A percentile compares a stretch with the other conserved stretches of the same genome.
These are phyloP conservation scores for Smithornis capensis DNA, from an alignment of 2,113 vertebrate genomes.

Conservation along the genomic window DNA sequence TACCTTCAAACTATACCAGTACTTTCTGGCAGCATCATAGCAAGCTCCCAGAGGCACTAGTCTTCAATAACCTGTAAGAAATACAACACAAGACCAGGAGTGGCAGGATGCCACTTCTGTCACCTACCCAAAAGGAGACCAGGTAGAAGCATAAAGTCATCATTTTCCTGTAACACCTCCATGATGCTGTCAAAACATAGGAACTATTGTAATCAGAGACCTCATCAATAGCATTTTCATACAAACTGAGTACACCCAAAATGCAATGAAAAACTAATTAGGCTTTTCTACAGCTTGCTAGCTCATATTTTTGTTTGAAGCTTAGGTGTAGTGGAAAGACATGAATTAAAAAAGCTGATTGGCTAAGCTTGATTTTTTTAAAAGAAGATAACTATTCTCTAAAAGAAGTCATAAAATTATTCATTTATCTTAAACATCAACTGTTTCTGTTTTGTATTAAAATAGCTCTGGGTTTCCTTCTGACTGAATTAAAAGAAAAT, in stretches of 20 bases:
- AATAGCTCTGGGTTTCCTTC: not conserved
- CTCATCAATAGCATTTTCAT: not conserved
- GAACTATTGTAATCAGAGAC: not conserved
- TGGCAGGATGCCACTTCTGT: not conserved
- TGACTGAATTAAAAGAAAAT: not conserved
- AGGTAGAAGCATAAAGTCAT: not conserved
- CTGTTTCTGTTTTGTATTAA: not conserved
- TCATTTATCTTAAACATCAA: not conserved
- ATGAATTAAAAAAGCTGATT: not conserved
- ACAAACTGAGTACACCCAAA: not conserved
- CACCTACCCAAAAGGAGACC: not conserved
- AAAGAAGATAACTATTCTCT: not conserved
- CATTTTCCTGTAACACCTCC: not conserved
- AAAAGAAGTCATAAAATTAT: not conserved
- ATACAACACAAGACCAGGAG: not conserved
- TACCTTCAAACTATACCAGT: not conserved
- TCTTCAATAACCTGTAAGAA: not conserved
- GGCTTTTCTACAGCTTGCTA: not conserved
- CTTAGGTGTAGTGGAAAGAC: not conserved
- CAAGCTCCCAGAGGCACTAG: not conserved
- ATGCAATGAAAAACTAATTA: not conserved
- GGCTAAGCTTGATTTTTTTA: not conserved
- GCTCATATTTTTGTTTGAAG: not conserved
- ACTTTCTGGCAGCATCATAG: not conserved
- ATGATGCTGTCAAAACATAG: not conserved